Evolutionary conservation across 2,888 invertebrate genomes (phyloP).

Genomic region (Sylvicola fuscatus): DNA sequence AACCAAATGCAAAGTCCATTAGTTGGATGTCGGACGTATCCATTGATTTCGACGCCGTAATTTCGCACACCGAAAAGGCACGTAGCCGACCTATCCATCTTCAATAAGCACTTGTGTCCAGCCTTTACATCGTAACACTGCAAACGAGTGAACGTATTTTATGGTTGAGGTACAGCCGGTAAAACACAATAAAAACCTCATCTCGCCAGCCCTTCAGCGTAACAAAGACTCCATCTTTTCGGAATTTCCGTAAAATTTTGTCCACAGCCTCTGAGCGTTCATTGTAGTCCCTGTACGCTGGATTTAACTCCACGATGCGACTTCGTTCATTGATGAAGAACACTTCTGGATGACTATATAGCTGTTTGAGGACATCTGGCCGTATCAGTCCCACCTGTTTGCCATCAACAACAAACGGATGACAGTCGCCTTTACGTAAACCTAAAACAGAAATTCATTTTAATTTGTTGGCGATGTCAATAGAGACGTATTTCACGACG

Average conservation of each 20-base stretch:
- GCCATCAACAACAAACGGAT: constrained; percentile 73
- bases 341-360: constrained; percentile 66
- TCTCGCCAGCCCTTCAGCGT: constrained; percentile 84
- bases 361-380: constrained; percentile 62
- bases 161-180: not conserved
- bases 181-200: constrained; percentile 39
- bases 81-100: constrained; percentile 85
- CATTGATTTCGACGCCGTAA: constrained; percentile 89
- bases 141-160: constrained; percentile 12
- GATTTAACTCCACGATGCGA: constrained; percentile 61
- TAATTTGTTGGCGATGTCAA: too few relatives aligned
- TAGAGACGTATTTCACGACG: too few relatives aligned
- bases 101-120: constrained; percentile 34
- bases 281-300: constrained; percentile 67
- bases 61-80: constrained; percentile 86
- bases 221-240: constrained; percentile 52
- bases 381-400: constrained; percentile 77
- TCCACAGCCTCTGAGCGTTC: constrained; percentile 62
- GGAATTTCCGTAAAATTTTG: constrained; percentile 53
- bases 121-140: constrained; percentile 79
- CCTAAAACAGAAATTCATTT: constrained; percentile 31
- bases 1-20: constrained; percentile 82
- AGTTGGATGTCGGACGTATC: constrained; percentile 68
- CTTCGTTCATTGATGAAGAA: constrained; percentile 16
- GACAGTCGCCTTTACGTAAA: constrained; percentile 54